These are phyloP conservation scores for Drosophila borborema DNA, from an alignment of 2,888 invertebrate genomes.

Conservation along the genomic window DNA sequence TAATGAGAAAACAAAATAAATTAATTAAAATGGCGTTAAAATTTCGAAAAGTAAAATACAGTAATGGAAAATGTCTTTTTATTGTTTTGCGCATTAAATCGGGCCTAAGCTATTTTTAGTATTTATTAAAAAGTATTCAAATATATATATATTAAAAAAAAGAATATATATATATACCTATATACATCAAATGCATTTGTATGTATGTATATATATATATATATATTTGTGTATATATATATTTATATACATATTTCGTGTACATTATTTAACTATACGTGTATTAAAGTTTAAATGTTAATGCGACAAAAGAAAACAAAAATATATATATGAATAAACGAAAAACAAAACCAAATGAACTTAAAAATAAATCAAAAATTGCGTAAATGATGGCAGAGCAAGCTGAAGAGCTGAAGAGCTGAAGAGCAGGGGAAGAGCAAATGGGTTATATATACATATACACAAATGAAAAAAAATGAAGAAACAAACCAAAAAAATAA, in stretches of 20 bases:
- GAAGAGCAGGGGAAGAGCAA: constrained; percentile 28
- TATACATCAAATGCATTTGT: constrained; percentile 29
- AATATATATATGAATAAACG: constrained; percentile 35
- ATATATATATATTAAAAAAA: constrained; percentile 30
- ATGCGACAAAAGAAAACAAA: constrained; percentile 37
- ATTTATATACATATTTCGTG: constrained; percentile 61
- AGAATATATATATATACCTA: constrained; percentile 42
- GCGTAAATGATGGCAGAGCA: constrained; percentile 37
- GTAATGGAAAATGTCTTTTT: constrained; percentile 37
- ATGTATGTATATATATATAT: constrained; percentile 36
- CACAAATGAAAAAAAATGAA: constrained; percentile 51
- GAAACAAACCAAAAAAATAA: constrained; percentile 25
- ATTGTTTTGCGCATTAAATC: constrained; percentile 53
- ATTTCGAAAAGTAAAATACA: constrained; percentile 53
- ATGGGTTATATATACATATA: constrained; percentile 64
- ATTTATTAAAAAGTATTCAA: constrained; percentile 56
- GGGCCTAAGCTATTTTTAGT: constrained; percentile 73
- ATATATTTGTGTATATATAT: constrained; percentile 30
- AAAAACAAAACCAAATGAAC: constrained; percentile 17
- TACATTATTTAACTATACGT: constrained; percentile 80
- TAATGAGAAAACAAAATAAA: constrained; percentile 15
- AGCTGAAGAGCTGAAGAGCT: constrained; percentile 25
- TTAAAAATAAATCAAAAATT: constrained; percentile 49
- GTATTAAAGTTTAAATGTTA: constrained; percentile 78
- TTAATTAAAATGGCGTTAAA: constrained; percentile 46